Evolutionary conservation across 2,888 invertebrate genomes (phyloP), one percentile per base, ranked within the genome.

Genomic region (Tetrapedia diversipes): DNA sequence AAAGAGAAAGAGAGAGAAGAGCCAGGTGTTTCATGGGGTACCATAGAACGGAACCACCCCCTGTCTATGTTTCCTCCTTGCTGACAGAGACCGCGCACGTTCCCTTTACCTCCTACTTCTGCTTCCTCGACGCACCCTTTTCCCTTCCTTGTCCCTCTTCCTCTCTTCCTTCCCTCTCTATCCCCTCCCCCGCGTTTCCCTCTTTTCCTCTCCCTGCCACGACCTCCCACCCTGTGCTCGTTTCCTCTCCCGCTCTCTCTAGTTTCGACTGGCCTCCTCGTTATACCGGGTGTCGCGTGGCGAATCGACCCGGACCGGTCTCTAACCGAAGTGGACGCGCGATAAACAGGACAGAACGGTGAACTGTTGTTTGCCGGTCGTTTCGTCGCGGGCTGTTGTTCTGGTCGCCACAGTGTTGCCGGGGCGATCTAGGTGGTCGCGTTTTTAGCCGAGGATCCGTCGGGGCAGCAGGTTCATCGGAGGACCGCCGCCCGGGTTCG

Each of bases 21-120:
- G 87, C 89, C 89, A 89, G 88, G 88, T 88, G 89, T 89, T 88
- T 86, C 84, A 73, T 84, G 80, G 82, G 83, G 84, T 83, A 86
- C 81, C 81, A 79, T 80, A 78, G 84, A 83, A 83, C 77, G 76
- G 73, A 80, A 77, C 86, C 87, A 84, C 87, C 87, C 87, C 76
- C 83, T 80, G 80, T 77, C 75, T 80, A 53, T 67, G 77, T 65
- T 80, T 76, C 61, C 71, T 78, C 66, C 49, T 71, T 68, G 57
- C 47, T 39, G 16, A 49, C 56, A 74, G 63, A 69, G 70, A 63
- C 69, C 82, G 64, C 65, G 61, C 75, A 69, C 49, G n/a, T 77
- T 67, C 71, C 72, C 43, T 51, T 47, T 65, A 27, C 53, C 67
- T 77, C 73, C 61, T 53, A 45, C 60, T 56, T 77, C 57, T 56